Evolutionary conservation across 2,888 invertebrate species (phyloP).

Genomic region (Oscheius myriophilus): DNA sequence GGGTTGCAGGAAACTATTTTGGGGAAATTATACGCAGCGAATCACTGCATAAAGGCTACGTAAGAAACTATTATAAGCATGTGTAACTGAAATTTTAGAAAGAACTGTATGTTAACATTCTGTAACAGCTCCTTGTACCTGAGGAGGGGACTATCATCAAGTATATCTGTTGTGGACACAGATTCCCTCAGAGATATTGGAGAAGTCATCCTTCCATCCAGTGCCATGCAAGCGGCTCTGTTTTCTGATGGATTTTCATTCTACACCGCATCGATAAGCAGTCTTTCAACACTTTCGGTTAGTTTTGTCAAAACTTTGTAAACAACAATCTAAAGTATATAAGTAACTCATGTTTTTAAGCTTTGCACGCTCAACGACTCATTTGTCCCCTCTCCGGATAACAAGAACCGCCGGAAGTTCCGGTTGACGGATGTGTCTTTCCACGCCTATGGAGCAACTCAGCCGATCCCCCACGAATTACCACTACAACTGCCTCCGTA

Average conservation of each 20-base stretch:
- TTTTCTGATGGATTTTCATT: conserved; percentile 65
- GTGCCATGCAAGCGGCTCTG: conserved; percentile 47
- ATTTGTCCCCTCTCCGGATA: conserved; percentile 53
- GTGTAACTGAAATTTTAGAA: conserved; percentile 37
- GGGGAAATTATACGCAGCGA: conserved; percentile 87
- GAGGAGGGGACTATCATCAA: conserved; percentile 63
- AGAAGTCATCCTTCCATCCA: conserved; percentile 59
- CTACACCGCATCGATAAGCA: conserved; percentile 58
- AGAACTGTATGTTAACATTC: conserved; percentile 60
- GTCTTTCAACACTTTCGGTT: conserved; percentile 59
- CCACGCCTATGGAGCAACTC: conserved; percentile 56
- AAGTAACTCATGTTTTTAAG: conserved; percentile 34
- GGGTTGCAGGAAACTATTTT: conserved; percentile 91
- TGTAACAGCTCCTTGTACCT: conserved; percentile 68
- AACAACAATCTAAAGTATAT: too few species aligned
- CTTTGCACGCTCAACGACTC: conserved; percentile 63
- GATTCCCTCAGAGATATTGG: conserved; percentile 60
- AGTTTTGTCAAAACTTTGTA: conserved; percentile 13
- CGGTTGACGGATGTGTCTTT: conserved; percentile 59
- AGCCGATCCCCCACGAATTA: conserved; percentile 46
- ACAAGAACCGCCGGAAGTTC: conserved; percentile 41
- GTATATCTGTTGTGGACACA: conserved; percentile 67
- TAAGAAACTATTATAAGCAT: conserved; percentile 9
- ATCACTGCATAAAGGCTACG: conserved; percentile 78
- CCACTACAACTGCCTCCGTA: conserved; percentile 53